Conservation (phyloP, 2,888 invertebrate genomes). For the Balanococcus diminutus region DNA sequence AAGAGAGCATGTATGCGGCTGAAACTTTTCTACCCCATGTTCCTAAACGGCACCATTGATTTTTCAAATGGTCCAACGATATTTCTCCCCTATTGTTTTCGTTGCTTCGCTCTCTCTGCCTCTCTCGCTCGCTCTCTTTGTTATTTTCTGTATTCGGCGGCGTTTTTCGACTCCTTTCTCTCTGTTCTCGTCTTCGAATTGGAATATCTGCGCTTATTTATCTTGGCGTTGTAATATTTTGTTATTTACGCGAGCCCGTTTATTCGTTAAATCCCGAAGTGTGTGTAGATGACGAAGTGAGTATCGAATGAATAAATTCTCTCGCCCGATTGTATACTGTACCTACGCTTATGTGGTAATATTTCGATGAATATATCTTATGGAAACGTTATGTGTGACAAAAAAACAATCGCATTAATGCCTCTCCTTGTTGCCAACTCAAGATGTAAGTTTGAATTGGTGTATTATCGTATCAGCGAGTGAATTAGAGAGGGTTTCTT, state of each 20-base stretch:
- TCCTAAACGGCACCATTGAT: conserved; percentile 59
- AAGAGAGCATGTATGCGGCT: conserved; percentile 46
- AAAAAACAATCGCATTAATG: background rate
- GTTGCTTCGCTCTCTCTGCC: conserved; percentile 39
- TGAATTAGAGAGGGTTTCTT: too few relatives aligned
- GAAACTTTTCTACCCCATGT: conserved; percentile 49
- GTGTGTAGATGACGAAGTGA: conserved; percentile 9
- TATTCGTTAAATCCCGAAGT: background rate
- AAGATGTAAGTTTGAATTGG: too few relatives aligned
- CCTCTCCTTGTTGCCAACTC: background rate
- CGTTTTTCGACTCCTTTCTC: conserved; percentile 58
- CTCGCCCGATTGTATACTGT: background rate
- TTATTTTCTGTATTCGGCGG: conserved; percentile 52
- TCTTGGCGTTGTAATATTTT: conserved; percentile 37
- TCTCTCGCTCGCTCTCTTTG: background rate
- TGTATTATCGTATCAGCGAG: too few relatives aligned
- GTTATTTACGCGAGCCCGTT: conserved; percentile 24
- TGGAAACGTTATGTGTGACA: background rate
- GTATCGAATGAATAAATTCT: background rate
- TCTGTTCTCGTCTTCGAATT: conserved; percentile 54
- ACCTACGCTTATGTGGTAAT: background rate
- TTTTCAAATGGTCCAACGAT: conserved; percentile 59
- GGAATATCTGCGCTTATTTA: background rate
- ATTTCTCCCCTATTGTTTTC: conserved; percentile 50
- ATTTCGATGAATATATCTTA: background rate